Base-by-base conservation (phyloP, 2,888 invertebrate species). In the Apodemia zela region DNA sequence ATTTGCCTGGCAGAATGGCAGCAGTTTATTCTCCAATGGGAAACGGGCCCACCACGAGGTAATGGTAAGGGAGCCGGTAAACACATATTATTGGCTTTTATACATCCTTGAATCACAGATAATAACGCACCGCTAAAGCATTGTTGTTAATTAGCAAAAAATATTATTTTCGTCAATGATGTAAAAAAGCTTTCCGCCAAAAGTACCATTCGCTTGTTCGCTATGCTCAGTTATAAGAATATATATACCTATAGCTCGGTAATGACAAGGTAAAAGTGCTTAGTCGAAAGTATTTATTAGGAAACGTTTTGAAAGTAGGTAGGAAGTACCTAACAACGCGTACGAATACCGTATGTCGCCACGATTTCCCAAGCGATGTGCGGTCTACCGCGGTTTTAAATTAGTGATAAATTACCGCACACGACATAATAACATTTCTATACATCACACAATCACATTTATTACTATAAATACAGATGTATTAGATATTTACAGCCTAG, bases 351-450 rank as follows among this genome's bases (percentile, higher is more conserved):
- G 75, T 78, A 74, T 72, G 78, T 72, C 71, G 77, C 76, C 78
- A 78, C 79, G 81, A 82, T 86, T 85, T 82, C 78, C 72, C 76
- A 72, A 74, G 72, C 72, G 72, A 80, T 76, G 72, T 87, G 86
- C 81, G 87, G 87, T 87, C 75, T 82, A 80, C 77, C 79, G 81
- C 77, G 77, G 74, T 74, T 79, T 77, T 72, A 72, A 78, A 72
- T 74, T 74, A 75, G 75, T 79, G 77, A 82, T 79, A 79, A 78
- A 84, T 80, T 77, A 72, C n/a, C 54, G 35, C 42, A 42, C 15
- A 4, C 45, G 18, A 61, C 58, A 17, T 38, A 15, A 45, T 45
- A 45, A n/a, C 15, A 45, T 45, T 45, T n/a, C n/a, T 45, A 17
- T n/a, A 45, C n/a, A 45, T 17, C n/a, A n/a, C n/a, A 45, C n/a